phyloP scores from a whole-genome alignment of 2,113 vertebrate species.

The Hippocampus mohnikei region DNA sequence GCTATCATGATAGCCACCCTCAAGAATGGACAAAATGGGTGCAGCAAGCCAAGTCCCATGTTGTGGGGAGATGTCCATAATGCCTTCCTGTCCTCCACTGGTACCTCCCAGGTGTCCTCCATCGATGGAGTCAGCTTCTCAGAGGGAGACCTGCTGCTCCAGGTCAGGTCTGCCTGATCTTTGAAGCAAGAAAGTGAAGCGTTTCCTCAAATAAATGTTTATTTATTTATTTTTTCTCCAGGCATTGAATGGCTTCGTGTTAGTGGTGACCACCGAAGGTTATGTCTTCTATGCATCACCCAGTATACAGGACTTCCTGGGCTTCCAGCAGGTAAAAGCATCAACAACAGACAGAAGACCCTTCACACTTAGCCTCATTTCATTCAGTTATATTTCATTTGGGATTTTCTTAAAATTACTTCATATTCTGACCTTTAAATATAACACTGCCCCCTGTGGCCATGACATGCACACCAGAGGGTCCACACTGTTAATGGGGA shows the following conservation, averaged over 20 bases:
- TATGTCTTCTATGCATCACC: constrained; percentile 74
- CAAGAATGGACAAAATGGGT: constrained; percentile 44
- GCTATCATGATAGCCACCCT: constrained; percentile 60
- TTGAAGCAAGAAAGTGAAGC: background rate
- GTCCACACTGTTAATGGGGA: no score
- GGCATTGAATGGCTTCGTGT: constrained; percentile 74
- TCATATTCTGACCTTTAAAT: no score
- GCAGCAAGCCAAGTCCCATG: constrained; percentile 22
- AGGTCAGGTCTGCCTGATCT: constrained; percentile 54
- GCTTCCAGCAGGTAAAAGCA: constrained; percentile 74
- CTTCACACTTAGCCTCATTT: no score
- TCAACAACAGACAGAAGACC: no score
- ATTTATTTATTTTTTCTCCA: no score
- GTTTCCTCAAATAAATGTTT: background rate
- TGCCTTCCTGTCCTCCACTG: background rate
- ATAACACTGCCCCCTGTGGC: no score
- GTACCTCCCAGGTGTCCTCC: constrained; percentile 3
- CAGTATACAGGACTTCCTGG: constrained; percentile 76
- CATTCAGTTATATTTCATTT: no score
- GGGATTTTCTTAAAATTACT: no score
- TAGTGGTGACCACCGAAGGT: constrained; percentile 75
- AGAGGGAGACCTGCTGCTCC: constrained; percentile 79
- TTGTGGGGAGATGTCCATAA: constrained; percentile 29
- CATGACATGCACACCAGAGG: no score
- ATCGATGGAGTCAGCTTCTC: constrained; percentile 64